Base-by-base conservation (phyloP, 1,140 invertebrate species). In the Callitettix versicolor region DNA sequence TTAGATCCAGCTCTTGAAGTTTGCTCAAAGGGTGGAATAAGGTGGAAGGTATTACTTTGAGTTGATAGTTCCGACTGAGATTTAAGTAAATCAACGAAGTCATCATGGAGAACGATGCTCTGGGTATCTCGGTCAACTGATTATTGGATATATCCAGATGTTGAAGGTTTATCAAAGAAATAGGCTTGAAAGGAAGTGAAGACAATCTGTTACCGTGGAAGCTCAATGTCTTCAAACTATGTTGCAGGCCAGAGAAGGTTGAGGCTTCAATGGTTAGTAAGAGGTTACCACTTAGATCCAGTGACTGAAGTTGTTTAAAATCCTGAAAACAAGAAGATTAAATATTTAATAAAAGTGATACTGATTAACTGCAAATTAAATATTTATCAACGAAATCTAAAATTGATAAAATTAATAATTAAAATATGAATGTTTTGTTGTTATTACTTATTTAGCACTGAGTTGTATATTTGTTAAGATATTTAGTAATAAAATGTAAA, bases 241-340 rank as follows among this genome's bases (percentile, higher is more conserved):
- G 73, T 68, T 89, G 84, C 18, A 91, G 63, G 0, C 88, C 88
- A 14, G 70, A 70, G 62, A 92, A 90, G 12, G 84, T 85, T 38
- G 85, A 80, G 0, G 79, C 77, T 49, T 79, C 79, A 12, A 93
- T 73, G 7, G 75, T 73, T 9, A 81, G 79, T 7, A 93, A 68
- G 48, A 87, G 77, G 64, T 93, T 93, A 17, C 86, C 82, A 12
- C 82, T 82, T 9, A 92, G 68, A 64, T 91, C 86, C 30, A 93
- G 74, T 49, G 78, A 76, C 54, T 77, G 74, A n/a, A 92, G 71
- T 53, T 77, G 79, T 65, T 83, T 79, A 64, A 88, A 88, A 64
- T 84, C 81, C 63, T 66, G 58, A 43, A 61, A 62, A 57, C 51
- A 47, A 49, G 40, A 47, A n/a, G n/a, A n/a, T n/a, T n/a, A n/a